phyloP scores from a whole-genome alignment of 2,797 vertebrate genomes.

The Anolis apletophallus region DNA sequence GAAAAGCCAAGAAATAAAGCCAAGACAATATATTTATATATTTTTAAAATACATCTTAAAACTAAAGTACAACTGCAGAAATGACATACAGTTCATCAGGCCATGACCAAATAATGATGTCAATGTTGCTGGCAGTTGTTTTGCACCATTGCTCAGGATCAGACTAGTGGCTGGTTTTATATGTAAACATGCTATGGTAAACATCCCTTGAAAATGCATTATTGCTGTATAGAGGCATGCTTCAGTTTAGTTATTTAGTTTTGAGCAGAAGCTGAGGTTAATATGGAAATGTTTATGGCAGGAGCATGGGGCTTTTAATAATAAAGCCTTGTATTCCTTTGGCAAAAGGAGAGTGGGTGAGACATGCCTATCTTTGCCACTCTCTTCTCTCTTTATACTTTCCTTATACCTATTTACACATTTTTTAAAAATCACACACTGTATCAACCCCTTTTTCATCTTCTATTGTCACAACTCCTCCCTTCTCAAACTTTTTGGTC shows the following conservation, averaged over 20 bases:
- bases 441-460: background rate
- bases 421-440: background rate
- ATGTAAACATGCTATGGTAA: constrained; percentile 55
- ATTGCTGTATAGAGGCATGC: background rate
- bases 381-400: background rate
- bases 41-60: no score
- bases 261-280: no score
- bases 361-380: background rate
- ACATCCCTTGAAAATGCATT: background rate
- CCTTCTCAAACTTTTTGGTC: background rate
- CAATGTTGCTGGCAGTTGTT: background rate
- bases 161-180: constrained; percentile 66
- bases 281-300: background rate
- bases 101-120: background rate
- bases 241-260: background rate
- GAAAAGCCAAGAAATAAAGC: no score
- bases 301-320: background rate
- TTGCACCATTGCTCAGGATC: background rate
- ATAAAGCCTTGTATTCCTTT: background rate
- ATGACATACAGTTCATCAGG: background rate
- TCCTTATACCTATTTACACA: background rate
- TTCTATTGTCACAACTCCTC: background rate
- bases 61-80: background rate
- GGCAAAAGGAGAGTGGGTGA: background rate
- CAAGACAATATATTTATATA: no score